A percentile compares a stretch with the other conserved stretches of the same genome.
Conservation (phyloP, 2,113 vertebrate species). For the Dromiciops gliroides region DNA sequence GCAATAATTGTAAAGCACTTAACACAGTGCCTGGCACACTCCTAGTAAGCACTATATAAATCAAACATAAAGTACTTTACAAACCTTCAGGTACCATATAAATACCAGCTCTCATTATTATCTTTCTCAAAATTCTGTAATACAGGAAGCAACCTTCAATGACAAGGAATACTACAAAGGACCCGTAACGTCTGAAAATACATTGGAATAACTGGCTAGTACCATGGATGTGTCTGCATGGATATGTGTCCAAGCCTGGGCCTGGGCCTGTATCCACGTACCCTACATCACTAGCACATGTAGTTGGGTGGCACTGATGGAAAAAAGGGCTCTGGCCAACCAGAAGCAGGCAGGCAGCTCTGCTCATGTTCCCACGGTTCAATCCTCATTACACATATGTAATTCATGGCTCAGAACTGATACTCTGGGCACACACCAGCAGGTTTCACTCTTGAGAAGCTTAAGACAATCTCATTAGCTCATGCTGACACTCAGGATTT, state of each 20-base stretch:
- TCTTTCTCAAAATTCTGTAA: not conserved
- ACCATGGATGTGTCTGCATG: not conserved
- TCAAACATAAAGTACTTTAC: not conserved
- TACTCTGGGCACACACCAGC: not conserved
- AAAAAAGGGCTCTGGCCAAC: not conserved
- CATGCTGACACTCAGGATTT: not conserved
- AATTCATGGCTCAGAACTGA: not conserved
- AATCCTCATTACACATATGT: not conserved
- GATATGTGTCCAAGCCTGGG: not conserved
- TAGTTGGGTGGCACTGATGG: not conserved
- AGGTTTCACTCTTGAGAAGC: not conserved
- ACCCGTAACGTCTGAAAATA: not conserved
- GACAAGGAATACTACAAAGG: not conserved
- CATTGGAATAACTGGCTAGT: not conserved
- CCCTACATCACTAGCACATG: not conserved
- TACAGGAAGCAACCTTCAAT: not conserved
- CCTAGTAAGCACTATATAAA: not conserved
- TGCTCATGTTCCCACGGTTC: not conserved
- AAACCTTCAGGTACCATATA: not conserved
- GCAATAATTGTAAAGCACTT: not conserved
- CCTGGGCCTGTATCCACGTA: not conserved
- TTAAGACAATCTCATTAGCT: not conserved
- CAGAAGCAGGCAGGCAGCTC: not conserved
- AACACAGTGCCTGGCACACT: not conserved
- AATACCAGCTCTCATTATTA: not conserved